phyloP scores from a whole-genome alignment of 2,797 vertebrate genomes.

The Hoplostethus mediterraneus region DNA sequence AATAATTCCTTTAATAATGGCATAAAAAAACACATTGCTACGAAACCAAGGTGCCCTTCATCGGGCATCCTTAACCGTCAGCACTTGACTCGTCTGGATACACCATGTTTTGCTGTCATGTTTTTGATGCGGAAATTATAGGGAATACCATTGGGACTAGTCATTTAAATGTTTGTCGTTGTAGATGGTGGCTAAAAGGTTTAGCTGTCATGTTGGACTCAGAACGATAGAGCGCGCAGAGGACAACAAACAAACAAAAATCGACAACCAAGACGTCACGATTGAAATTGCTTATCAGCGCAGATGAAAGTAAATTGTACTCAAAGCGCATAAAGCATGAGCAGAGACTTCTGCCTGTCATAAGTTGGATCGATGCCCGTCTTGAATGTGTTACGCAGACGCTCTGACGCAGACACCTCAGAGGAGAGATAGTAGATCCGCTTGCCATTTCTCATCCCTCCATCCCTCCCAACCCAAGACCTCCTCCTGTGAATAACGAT shows the following conservation, averaged over 20 bases:
- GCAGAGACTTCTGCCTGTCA: conserved; percentile 58
- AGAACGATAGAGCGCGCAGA: conserved; percentile 50
- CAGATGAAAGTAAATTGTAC: conserved; percentile 82
- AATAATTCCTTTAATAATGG: background rate
- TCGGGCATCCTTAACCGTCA: conserved; percentile 61
- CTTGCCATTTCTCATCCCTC: conserved; percentile 50
- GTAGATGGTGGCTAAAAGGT: conserved; percentile 70
- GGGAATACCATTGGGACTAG: background rate
- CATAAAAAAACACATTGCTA: background rate
- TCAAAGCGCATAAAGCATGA: conserved; percentile 64
- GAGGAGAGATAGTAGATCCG: conserved; percentile 58
- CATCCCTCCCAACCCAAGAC: conserved; percentile 37
- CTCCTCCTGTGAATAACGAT: conserved; percentile 74
- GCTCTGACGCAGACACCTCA: conserved; percentile 64
- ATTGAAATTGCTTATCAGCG: conserved; percentile 81
- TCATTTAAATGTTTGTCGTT: conserved; percentile 44
- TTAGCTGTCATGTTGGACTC: conserved; percentile 61
- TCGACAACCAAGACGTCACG: conserved; percentile 64
- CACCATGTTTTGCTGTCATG: conserved; percentile 34
- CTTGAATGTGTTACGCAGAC: conserved; percentile 55
- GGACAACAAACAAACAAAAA: conserved; percentile 52
- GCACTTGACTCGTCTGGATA: conserved; percentile 23
- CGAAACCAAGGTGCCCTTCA: conserved; percentile 55
- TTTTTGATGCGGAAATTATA: conserved; percentile 58
- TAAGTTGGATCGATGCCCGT: conserved; percentile 78